Evolutionary conservation across 2,797 vertebrate genomes (phyloP).

Genomic region (Lutjanus argentimaculatus): DNA sequence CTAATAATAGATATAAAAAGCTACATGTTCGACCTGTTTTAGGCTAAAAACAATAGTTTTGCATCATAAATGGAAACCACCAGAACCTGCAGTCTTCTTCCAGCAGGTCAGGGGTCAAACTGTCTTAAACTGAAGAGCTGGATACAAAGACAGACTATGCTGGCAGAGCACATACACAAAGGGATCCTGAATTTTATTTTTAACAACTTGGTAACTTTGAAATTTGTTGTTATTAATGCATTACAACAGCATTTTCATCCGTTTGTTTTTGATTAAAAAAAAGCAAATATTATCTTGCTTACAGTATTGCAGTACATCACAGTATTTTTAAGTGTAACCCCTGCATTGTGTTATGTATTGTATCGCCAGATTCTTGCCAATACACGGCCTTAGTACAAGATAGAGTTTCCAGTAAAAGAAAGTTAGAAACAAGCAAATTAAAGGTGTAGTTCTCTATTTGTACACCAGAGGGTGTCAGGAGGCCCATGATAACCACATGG

Average conservation of each 20-base stretch:
- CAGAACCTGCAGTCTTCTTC: background rate
- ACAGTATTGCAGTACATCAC: too few relatives aligned
- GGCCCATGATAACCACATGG: background rate
- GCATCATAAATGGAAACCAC: background rate
- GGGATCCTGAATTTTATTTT: background rate
- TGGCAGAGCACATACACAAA: background rate
- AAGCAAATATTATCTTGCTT: too few relatives aligned
- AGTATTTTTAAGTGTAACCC: too few relatives aligned
- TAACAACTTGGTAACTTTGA: background rate
- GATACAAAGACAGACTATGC: background rate
- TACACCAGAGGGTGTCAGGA: constrained; percentile 28
- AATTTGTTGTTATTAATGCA: background rate
- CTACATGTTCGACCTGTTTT: background rate
- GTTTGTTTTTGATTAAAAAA: too few relatives aligned
- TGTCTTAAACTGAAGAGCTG: background rate
- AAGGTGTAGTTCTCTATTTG: constrained; percentile 19
- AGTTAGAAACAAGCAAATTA: background rate
- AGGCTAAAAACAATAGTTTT: background rate
- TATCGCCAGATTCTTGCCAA: too few relatives aligned
- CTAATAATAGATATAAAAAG: background rate
- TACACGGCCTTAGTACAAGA: too few relatives aligned
- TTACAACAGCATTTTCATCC: background rate
- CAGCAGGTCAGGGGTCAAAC: background rate
- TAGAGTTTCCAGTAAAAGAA: background rate
- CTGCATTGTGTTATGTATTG: too few relatives aligned